phyloP scores from a whole-genome alignment of 2,888 invertebrate species.

The Sarcophaga caerulescens region DNA sequence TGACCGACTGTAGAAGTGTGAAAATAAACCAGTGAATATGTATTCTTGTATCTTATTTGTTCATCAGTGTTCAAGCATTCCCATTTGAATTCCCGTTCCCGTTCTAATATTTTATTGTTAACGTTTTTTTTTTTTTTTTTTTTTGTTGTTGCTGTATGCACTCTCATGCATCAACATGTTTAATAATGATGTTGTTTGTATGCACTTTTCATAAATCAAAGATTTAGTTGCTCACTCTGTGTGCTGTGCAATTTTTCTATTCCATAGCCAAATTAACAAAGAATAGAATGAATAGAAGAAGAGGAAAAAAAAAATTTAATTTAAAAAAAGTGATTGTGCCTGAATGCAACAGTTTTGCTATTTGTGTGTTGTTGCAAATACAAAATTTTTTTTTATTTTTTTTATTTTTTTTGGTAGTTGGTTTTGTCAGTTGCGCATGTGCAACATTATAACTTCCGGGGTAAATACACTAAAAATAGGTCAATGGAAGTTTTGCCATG shows the following conservation, averaged over 20 bases:
- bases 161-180: constrained; percentile 26
- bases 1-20: constrained; percentile 51
- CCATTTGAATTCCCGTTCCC: constrained; percentile 45
- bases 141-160: constrained; percentile 28
- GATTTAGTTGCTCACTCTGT: constrained; percentile 24
- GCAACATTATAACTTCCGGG: constrained; percentile 71
- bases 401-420: constrained; percentile 22
- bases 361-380: constrained; percentile 51
- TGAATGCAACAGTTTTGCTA: constrained; percentile 50
- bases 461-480: constrained; percentile 72
- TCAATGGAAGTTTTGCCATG: constrained; percentile 70
- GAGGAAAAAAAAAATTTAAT: neutral
- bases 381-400: constrained; percentile 11
- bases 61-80: neutral
- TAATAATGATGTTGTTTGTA: constrained; percentile 26
- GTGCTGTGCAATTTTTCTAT: constrained; percentile 43
- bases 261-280: constrained; percentile 42
- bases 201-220: constrained; percentile 55
- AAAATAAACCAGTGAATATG: constrained; percentile 9
- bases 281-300: constrained; percentile 23
- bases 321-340: constrained; percentile 44
- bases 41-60: constrained; percentile 34
- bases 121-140: constrained; percentile 2
- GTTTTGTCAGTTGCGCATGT: constrained; percentile 65
- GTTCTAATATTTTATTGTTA: constrained; percentile 59